Conservation (phyloP, 2,113 vertebrate genomes). For the western clawed frog (Xenopus tropicalis) region DNA sequence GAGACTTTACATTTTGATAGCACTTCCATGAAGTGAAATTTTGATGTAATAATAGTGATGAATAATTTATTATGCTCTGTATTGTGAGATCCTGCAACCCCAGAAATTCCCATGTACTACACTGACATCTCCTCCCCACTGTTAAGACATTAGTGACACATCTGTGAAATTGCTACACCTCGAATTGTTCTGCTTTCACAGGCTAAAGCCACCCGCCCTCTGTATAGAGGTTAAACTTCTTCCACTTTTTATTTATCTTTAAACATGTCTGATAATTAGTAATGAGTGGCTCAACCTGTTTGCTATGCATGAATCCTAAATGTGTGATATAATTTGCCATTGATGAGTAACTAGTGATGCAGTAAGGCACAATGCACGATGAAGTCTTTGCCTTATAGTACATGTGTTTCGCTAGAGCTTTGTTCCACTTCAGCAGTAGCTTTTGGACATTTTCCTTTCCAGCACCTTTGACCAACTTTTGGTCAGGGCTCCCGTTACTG, state of each 20-base stretch:
- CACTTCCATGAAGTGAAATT: no score
- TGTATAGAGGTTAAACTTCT: conserved; percentile 18
- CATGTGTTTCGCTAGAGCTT: no score
- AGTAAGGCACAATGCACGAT: not conserved
- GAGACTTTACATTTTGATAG: no score
- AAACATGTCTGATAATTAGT: conserved; percentile 45
- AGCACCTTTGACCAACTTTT: no score
- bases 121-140: conserved; percentile 53
- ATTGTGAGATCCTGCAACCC: conserved; percentile 68
- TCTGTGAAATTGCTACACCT: conserved; percentile 41
- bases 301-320: conserved; percentile 41
- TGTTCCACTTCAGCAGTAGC: no score
- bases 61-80: conserved; percentile 11
- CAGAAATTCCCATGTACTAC: conserved; percentile 62
- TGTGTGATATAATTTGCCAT: conserved; percentile 35
- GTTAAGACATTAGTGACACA: conserved; percentile 50
- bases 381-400: no score
- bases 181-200: conserved; percentile 43
- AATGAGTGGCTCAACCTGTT: conserved; percentile 54
- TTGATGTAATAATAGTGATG: not conserved
- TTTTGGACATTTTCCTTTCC: no score
- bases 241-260: conserved; percentile 31
- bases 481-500: no score
- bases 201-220: conserved; percentile 10
- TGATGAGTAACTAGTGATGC: conserved; percentile 32